Base-by-base conservation (phyloP, 2,888 invertebrate species). In the Drosophila eohydei region DNA sequence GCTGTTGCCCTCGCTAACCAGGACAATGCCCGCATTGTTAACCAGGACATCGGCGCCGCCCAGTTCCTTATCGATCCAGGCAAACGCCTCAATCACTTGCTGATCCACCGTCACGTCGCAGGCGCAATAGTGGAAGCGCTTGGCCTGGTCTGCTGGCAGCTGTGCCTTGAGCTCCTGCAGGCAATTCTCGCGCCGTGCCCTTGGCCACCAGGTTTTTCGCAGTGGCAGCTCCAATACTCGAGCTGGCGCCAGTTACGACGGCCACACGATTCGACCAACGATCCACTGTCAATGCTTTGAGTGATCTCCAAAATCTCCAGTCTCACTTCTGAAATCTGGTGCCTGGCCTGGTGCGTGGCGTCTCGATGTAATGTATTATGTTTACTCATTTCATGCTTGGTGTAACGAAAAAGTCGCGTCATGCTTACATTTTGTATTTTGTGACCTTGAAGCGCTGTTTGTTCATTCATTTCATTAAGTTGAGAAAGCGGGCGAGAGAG, bases 191-290 rank as follows among this genome's bases (percentile, higher is more conserved):
- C 94, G 93, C 46, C 94, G 91, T 0, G 94, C 94, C 95, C 62
- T 92, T 90, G 64, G 92, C 88, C 8, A 93, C 93, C 44, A 94
- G 83, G 63, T 92, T 90, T 44, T 88, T 88, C 12, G 91, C 91
- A 48, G 93, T 91, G 6, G 93, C 93, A 0, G 93, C 93, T 14
- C 94, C 95, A 65, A 95, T 95, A 8, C 95, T 95, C 0, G 94
- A 92, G 83, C 95, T 95, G 26, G 95, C 95, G 5, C 95, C 95
- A 0, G 95, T 95, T 57, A 95, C 95, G 11, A 95, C 93, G 1
- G 95, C 95, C 0, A 94, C 93, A 83, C 94, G 94, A 65, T 94
- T 94, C 0, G 77, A 71, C 95, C 95, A 95, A 41, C 94, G 94
- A 30, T 95, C 94, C 94, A 94, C 93, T 8, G 11, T 57, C 21